These are phyloP conservation scores for Euborellia annulipes DNA, from an alignment of 1,140 invertebrate genomes.

Conservation along the genomic window DNA sequence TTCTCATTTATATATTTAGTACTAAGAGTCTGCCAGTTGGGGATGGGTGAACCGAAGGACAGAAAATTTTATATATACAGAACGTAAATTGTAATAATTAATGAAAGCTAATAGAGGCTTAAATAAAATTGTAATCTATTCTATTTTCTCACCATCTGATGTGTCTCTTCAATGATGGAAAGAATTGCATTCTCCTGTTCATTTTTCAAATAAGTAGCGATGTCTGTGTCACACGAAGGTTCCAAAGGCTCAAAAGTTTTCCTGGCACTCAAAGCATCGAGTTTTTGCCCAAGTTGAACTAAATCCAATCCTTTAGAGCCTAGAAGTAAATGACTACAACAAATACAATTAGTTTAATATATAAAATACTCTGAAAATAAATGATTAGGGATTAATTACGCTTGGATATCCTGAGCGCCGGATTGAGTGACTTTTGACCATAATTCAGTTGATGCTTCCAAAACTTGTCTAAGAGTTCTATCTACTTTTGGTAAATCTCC, in stretches of 20 bases:
- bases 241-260: constrained; percentile 78
- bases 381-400: constrained; percentile 44
- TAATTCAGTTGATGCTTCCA: constrained; percentile 80
- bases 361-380: not conserved
- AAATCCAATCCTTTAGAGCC: constrained; percentile 85
- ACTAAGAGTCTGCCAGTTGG: too few relatives aligned
- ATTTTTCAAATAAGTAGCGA: constrained; percentile 76
- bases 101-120: too few relatives aligned
- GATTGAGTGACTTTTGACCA: constrained; percentile 70
- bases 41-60: too few relatives aligned
- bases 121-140: too few relatives aligned
- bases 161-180: constrained; percentile 76
- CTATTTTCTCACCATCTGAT: constrained; percentile 63
- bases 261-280: constrained; percentile 71
- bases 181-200: constrained; percentile 88
- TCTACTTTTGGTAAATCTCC: constrained; percentile 73
- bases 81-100: too few relatives aligned
- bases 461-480: constrained; percentile 74
- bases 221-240: constrained; percentile 76
- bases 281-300: constrained; percentile 77
- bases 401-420: constrained; percentile 75
- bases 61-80: too few relatives aligned
- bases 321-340: constrained; percentile 70
- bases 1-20: too few relatives aligned
- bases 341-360: not conserved